These are phyloP conservation scores for Phortica magna DNA, from an alignment of 2,888 invertebrate species.

Conservation along the genomic window DNA sequence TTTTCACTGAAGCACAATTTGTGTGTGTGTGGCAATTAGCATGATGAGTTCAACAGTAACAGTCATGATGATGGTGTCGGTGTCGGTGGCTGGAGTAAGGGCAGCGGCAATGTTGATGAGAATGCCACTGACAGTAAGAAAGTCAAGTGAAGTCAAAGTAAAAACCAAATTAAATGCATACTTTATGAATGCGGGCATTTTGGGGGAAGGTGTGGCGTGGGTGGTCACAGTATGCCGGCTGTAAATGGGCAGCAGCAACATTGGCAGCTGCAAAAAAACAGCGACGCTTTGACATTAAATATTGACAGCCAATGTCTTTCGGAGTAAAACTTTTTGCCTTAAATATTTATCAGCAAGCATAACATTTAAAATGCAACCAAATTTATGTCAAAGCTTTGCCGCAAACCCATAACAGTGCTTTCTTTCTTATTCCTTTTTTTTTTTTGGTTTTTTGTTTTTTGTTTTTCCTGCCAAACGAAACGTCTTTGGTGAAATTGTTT, in stretches of 20 bases:
- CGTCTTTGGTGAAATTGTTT: not conserved
- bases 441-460: not conserved
- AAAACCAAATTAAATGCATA: slow-evolving; percentile 46
- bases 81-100: slow-evolving; percentile 1
- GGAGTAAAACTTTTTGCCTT: slow-evolving; percentile 40
- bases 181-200: slow-evolving; percentile 36
- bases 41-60: slow-evolving; percentile 19
- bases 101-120: not conserved
- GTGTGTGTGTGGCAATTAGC: slow-evolving; percentile 26
- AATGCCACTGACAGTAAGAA: slow-evolving; percentile 8
- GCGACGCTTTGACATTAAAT: slow-evolving; percentile 52
- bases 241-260: slow-evolving; percentile 11
- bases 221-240: not conserved
- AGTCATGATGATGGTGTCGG: not conserved
- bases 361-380: slow-evolving; percentile 67
- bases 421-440: not conserved
- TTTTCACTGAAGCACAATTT: not conserved
- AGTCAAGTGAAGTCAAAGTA: not conserved
- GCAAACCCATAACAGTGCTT: slow-evolving; percentile 57
- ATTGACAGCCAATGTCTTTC: slow-evolving; percentile 49
- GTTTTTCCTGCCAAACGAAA: not conserved
- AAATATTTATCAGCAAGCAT: slow-evolving; percentile 45
- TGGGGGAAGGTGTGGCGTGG: no score
- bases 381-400: slow-evolving; percentile 65
- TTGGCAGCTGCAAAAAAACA: not conserved